Conservation (phyloP, 1,140 invertebrate species). For the Papilio glaucus region DNA sequence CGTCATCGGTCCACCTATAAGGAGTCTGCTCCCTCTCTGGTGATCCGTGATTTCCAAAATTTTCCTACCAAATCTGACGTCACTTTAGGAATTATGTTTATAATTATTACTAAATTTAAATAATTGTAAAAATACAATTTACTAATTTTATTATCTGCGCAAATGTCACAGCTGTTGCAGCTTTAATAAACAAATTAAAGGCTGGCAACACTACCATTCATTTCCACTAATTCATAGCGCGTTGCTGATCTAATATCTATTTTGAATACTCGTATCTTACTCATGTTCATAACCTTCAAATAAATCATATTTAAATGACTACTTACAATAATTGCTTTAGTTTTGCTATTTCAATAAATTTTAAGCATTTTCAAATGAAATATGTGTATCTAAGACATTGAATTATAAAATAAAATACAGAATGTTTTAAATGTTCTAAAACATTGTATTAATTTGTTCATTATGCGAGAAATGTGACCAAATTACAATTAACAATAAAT, state of each 20-base stretch:
- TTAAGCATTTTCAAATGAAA: not conserved
- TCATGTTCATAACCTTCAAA: conserved; percentile 16
- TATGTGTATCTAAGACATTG: not conserved
- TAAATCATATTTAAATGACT: conserved; percentile 17
- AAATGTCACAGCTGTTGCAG: not conserved
- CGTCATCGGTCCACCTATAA: no score
- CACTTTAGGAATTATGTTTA: no score
- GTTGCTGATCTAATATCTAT: conserved; percentile 21
- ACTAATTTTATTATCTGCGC: not conserved
- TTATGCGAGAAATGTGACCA: no score
- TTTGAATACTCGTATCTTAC: conserved; percentile 13
- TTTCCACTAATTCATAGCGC: not conserved
- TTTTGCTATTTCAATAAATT: not conserved
- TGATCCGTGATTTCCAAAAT: no score
- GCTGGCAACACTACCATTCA: conserved; percentile 6
- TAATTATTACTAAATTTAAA: no score
- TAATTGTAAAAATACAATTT: no score
- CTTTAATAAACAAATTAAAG: conserved; percentile 7
- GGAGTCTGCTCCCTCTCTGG: no score
- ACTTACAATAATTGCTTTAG: conserved; percentile 15
- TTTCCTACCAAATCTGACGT: no score
- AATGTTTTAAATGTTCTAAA: no score
- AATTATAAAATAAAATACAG: no score
- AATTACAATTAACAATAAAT: not conserved
- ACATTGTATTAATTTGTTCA: no score